Evolutionary conservation across 2,113 vertebrate genomes (phyloP).

Genomic region (Corythaixoides concolor): DNA sequence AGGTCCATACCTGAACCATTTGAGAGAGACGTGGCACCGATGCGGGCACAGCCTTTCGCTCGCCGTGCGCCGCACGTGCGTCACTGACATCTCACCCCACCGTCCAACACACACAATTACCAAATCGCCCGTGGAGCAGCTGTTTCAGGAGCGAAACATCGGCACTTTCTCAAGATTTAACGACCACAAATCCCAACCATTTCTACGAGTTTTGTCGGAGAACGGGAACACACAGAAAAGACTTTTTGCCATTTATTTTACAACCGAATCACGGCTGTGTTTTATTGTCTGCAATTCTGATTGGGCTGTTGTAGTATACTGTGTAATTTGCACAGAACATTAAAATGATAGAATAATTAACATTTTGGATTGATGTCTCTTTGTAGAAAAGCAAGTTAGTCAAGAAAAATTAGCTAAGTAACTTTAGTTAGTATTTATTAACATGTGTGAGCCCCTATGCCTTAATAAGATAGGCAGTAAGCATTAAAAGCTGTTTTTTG

Average conservation of each 20-base stretch:
- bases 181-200: not conserved
- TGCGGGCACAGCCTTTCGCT: not conserved
- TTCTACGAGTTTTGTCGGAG: not conserved
- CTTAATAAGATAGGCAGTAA: accelerated
- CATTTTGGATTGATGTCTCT: not conserved
- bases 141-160: accelerated
- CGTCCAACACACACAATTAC: accelerated
- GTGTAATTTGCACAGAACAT: accelerated
- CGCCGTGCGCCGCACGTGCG: accelerated
- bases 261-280: accelerated
- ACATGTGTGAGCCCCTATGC: accelerated
- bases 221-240: accelerated
- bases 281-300: accelerated
- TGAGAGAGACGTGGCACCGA: accelerated
- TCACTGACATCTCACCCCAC: not conserved
- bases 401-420: not conserved
- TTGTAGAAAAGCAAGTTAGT: not conserved
- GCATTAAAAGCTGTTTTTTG: not conserved
- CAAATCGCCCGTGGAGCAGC: accelerated
- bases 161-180: not conserved
- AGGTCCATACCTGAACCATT: accelerated
- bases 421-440: not conserved
- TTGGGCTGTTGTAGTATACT: accelerated
- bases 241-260: not conserved
- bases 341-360: not conserved